These are phyloP conservation scores for Bombus fervidus DNA, from an alignment of 1,140 invertebrate genomes.

Conservation along the genomic window DNA sequence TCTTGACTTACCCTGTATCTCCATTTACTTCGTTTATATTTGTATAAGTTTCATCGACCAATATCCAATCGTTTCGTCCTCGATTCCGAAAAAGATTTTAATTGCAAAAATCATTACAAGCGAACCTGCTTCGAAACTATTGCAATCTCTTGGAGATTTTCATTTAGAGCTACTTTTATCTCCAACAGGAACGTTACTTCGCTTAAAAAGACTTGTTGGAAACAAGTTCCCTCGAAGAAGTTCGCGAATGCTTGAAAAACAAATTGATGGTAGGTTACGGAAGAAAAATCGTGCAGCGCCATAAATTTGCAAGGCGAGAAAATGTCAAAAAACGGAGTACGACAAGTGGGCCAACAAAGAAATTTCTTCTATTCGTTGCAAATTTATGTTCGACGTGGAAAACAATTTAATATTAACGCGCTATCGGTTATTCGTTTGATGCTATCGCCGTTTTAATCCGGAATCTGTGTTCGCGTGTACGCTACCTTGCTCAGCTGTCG, in stretches of 20 bases:
- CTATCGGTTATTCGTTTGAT: constrained; percentile 4
- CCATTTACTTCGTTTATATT: no score
- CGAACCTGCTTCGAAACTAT: background rate
- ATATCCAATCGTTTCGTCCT: background rate
- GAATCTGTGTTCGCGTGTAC: background rate
- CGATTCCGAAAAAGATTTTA: background rate
- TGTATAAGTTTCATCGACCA: background rate
- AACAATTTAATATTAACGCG: constrained; percentile 16
- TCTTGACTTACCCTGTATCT: no score
- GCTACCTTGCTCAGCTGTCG: background rate
- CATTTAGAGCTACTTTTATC: constrained; percentile 12
- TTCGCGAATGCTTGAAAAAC: background rate
- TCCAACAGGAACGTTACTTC: background rate
- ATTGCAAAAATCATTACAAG: background rate
- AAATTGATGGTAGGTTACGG: background rate
- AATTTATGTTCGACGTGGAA: background rate
- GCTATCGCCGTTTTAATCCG: background rate
- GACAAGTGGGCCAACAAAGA: no score
- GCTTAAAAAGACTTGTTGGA: background rate
- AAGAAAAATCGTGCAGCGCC: background rate
- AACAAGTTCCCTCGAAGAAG: background rate
- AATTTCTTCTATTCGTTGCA: no score
- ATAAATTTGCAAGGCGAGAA: background rate
- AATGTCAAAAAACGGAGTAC: no score
- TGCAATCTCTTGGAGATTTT: background rate